Base-by-base conservation (phyloP, 1,140 invertebrate species). In the Macrosteles quadrilineatus region DNA sequence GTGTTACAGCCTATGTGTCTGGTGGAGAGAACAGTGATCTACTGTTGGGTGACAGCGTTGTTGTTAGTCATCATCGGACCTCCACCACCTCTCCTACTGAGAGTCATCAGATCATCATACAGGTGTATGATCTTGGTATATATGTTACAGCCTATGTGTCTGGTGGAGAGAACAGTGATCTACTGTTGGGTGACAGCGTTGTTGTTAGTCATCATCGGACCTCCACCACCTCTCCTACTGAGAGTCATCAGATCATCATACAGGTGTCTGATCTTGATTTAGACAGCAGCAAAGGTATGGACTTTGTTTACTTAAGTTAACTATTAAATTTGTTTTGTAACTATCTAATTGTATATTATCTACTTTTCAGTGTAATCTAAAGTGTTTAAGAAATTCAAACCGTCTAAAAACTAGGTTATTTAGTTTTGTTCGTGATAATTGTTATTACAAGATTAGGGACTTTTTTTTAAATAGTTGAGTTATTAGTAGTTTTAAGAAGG, bases 31-130 rank as follows among this genome's bases (percentile, higher is more conserved):
- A 47, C 12, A 71, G 70, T 53, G 62, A 68, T 53, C 14, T 47
- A 14, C 0, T 71, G 25, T n/a, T 71, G 29, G 69, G 27, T 25
- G 57, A 30, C 40, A 68, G 32, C 9, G 21, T 1, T 45, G 32
- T 36, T 14, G 14, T 4, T 14, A 36, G 4, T 14, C 4, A 14
- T 36, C 19, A 23, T 9, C 23, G 23, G 17, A 50, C 45, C 36
- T 71, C 70, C 3, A 27, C 67, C 17, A 43, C 40, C 11, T 65
- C 70, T 17, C 19, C 45, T 12, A 70, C 67, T 14, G 62, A 57
- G 1, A 63, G 75, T 2, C 79, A 83, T 23, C 82, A 84, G 76
- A 78, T 84, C 32, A 81, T 84, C 4, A 84, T 84, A 64, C 78
- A 82, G 74, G 82, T 83, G 0, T 76, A 78, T 17, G 78, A 81